Conservation (phyloP, 1,140 invertebrate genomes). For the Atta colombica region DNA sequence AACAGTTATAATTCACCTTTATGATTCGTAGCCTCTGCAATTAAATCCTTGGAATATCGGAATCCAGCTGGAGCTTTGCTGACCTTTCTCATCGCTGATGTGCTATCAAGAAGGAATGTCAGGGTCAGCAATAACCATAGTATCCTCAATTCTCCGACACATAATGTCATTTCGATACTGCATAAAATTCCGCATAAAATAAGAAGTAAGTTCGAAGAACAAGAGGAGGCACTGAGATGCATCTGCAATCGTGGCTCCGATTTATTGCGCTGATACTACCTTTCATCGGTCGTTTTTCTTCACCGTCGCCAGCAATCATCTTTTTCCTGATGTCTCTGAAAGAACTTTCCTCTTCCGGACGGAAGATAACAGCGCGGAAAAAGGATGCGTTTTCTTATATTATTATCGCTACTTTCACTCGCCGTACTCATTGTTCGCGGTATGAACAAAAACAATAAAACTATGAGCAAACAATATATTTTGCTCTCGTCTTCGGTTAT, state of each 20-base stretch:
- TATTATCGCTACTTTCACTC: conserved; percentile 62
- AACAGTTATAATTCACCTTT: conserved; percentile 51
- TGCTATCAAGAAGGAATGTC: background rate
- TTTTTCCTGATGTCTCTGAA: conserved; percentile 46
- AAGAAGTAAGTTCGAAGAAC: background rate
- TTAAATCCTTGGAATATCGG: conserved; percentile 67
- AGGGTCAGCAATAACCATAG: conserved; percentile 32
- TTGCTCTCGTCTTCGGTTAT: background rate
- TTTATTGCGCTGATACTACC: conserved; percentile 61
- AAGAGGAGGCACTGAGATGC: conserved; percentile 60
- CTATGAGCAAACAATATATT: background rate
- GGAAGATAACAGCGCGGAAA: conserved; percentile 23
- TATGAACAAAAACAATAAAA: conserved; percentile 15
- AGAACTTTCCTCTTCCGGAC: conserved; percentile 62
- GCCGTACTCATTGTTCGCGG: conserved; percentile 19
- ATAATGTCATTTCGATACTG: conserved; percentile 6
- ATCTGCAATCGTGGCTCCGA: conserved; percentile 7
- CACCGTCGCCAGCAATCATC: background rate
- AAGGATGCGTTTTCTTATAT: conserved; percentile 38
- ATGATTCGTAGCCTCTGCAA: conserved; percentile 74
- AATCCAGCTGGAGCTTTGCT: conserved; percentile 68
- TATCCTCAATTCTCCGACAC: background rate
- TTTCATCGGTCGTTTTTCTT: conserved; percentile 43
- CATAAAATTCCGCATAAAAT: too few species aligned
- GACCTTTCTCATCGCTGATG: conserved; percentile 55